Base-by-base conservation (phyloP, 2,888 invertebrate species). In the Andrena bicolor region DNA sequence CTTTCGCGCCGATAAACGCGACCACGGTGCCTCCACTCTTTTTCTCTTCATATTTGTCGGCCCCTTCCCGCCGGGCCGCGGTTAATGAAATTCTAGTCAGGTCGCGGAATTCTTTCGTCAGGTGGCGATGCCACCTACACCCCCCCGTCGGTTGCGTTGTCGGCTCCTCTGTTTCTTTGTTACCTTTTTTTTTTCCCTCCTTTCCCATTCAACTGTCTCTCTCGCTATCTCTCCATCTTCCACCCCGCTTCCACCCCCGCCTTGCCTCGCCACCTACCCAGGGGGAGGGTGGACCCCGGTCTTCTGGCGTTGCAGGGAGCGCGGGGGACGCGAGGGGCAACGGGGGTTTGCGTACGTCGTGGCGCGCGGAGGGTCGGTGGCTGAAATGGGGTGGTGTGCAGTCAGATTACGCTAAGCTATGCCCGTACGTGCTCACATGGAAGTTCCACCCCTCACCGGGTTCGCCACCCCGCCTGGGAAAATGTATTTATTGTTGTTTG, bases 401-500 rank as follows among this genome's bases (percentile, higher is more conserved):
- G 92, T 93, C 93, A 93, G 93, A 93, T 93, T 94, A 93, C 93
- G 92, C 90, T 94, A 94, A 94, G 93, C 94, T 93, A 94, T 94
- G 94, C 92, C 91, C 91, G 94, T 94, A 94, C 94, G 94, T 94
- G 94, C 94, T 92, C 90, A 90, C 92, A 90, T 92, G 92, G 92
- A 93, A 93, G 92, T 93, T 92, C 88, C 85, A 88, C 89, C 90
- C 86, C 89, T 80, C 88, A 84, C 85, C 88, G 79, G 79, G 86
- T 85, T 84, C 85, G 90, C 89, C 87, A 89, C 89, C 90, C 88
- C 80, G 81, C 89, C 84, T 82, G 88, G 91, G 91, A 91, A 93
- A 94, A 93, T 93, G 93, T 94, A 94, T 94, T 93, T 94, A 94
- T 94, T 93, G 93, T 93, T 94, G 93, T 94, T 93, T 93, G 93